These are phyloP conservation scores for Chiloscyllium punctatum DNA, from an alignment of 2,797 vertebrate genomes.

Conservation along the genomic window DNA sequence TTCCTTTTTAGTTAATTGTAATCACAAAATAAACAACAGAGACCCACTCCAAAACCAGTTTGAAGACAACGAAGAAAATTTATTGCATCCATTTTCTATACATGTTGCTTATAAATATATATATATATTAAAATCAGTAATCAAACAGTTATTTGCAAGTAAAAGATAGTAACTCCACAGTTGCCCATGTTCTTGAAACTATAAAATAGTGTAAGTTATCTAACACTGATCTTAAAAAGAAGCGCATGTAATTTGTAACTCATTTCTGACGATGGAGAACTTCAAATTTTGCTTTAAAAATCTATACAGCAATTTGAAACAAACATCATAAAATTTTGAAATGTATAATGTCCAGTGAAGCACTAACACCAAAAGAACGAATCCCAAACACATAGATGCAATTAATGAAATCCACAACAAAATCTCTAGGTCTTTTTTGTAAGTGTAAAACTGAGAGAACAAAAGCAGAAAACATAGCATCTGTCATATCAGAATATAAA, in stretches of 20 bases:
- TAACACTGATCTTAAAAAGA: neutral
- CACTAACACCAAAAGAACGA: constrained; percentile 75
- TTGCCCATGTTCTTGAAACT: neutral
- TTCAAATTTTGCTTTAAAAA: neutral
- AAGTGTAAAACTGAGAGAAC: constrained; percentile 78
- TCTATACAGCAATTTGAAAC: neutral
- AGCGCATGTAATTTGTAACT: neutral
- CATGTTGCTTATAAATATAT: neutral
- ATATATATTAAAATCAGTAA: neutral
- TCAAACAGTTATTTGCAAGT: neutral
- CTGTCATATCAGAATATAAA: constrained; percentile 98
- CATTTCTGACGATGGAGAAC: neutral
- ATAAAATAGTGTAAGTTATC: neutral
- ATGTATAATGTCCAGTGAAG: constrained; percentile 58
- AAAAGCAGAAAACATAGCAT: constrained; percentile 85
- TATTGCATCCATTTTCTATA: neutral
- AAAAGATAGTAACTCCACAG: neutral
- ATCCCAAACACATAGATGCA: constrained; percentile 67
- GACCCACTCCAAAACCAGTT: neutral
- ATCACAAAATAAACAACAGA: constrained; percentile 40
- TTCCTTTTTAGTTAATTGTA: constrained; percentile 57
- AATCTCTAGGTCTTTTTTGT: constrained; percentile 77
- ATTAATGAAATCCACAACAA: constrained; percentile 74
- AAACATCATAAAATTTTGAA: neutral
- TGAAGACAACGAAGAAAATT: neutral